phyloP scores from a whole-genome alignment of 2,888 invertebrate genomes.

The Cheilosia impressa region DNA sequence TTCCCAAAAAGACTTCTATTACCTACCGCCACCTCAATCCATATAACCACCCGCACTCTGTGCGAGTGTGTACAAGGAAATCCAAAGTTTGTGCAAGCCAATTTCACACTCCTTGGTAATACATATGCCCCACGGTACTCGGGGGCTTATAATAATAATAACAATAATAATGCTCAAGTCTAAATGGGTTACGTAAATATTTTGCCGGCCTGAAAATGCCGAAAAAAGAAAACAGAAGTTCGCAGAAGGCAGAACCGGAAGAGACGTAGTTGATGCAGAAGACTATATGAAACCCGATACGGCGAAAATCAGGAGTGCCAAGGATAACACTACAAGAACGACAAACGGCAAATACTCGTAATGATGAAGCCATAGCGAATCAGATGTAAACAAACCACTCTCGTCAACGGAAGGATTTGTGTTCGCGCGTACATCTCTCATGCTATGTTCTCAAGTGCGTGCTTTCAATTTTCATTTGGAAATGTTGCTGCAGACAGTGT shows the following conservation, averaged over 20 bases:
- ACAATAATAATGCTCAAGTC: slow-evolving; percentile 57
- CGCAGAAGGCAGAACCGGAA: too few relatives aligned
- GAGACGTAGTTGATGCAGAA: too few relatives aligned
- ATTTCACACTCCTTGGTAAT: slow-evolving; percentile 27
- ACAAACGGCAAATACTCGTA: neutral
- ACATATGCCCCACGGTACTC: neutral
- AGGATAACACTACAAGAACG: slow-evolving; percentile 21
- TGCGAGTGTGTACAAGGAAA: neutral
- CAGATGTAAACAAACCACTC: slow-evolving; percentile 51
- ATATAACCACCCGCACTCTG: neutral
- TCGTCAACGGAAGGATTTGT: slow-evolving; percentile 36
- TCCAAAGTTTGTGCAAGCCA: slow-evolving; percentile 39
- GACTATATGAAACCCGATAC: slow-evolving; percentile 42
- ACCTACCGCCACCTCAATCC: slow-evolving; percentile 1
- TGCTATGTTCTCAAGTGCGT: neutral
- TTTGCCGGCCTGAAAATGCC: slow-evolving; percentile 22
- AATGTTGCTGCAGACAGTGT: neutral
- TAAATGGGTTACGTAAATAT: slow-evolving; percentile 72
- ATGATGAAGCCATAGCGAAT: slow-evolving; percentile 39
- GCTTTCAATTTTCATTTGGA: neutral
- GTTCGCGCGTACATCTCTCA: slow-evolving; percentile 4
- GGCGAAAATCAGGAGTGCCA: slow-evolving; percentile 19
- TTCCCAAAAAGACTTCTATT: slow-evolving; percentile 53
- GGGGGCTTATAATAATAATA: slow-evolving; percentile 52
- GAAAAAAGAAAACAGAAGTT: neutral